Percentiles rank a stretch among this genome's conserved stretches.
Conservation (phyloP, 30 jellyfish, hydroid and myxozoan genomes). For the Aurelia sp. region DNA sequence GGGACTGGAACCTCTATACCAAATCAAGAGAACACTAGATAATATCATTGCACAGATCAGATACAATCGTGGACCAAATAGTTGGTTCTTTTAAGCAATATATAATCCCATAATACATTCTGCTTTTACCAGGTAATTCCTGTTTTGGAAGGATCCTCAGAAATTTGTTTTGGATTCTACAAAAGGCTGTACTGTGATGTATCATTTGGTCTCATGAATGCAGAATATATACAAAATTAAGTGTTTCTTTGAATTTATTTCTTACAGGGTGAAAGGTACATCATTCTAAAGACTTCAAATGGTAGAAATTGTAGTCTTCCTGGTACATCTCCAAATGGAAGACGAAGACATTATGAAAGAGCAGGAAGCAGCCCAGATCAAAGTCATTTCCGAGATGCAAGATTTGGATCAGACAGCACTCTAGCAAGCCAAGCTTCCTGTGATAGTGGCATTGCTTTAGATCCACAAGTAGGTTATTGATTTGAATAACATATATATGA, state of each 20-base stretch:
- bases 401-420: constrained; percentile 12
- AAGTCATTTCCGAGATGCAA: not conserved
- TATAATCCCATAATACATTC: too few relatives aligned
- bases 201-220: too few relatives aligned
- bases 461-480: constrained; percentile 22
- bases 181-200: too few relatives aligned
- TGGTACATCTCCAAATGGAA: not conserved
- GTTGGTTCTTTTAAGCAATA: too few relatives aligned
- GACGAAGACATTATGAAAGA: not conserved
- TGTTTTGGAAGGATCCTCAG: not conserved
- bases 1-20: too few relatives aligned
- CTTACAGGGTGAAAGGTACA: constrained; percentile 35
- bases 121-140: too few relatives aligned
- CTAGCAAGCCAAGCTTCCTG: constrained; percentile 38
- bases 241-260: too few relatives aligned
- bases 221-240: too few relatives aligned
- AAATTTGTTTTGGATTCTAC: not conserved
- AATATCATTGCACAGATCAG: too few relatives aligned
- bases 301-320: not conserved
- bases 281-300: constrained; percentile 8
- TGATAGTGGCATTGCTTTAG: constrained; percentile 60
- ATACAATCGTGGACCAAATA: too few relatives aligned
- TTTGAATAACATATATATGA: too few relatives aligned
- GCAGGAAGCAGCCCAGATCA: constrained; percentile 27
- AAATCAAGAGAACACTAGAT: too few relatives aligned